Evolutionary conservation across 2,888 invertebrate species (phyloP).

Genomic region (Platycheirus rosarum): DNA sequence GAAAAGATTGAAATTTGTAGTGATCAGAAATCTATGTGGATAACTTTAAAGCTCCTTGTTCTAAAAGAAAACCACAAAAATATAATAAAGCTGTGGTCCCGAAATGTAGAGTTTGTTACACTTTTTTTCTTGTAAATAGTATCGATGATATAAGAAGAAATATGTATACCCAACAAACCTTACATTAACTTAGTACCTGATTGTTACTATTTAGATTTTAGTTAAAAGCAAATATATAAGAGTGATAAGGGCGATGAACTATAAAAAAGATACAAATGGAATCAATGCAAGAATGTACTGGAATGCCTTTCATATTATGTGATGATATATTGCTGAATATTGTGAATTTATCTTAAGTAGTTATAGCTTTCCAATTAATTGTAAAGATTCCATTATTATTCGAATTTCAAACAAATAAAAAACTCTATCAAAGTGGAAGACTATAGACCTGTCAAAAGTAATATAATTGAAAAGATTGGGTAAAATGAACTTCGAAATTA

Average conservation of each 20-base stretch:
- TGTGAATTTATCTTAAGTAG: background rate
- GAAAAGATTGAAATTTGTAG: no score
- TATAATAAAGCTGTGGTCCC: background rate
- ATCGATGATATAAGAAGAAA: background rate
- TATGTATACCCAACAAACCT: background rate
- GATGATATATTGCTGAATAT: background rate
- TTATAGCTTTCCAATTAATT: background rate
- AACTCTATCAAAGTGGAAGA: conserved; percentile 13
- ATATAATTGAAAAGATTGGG: conserved; percentile 12
- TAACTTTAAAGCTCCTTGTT: background rate
- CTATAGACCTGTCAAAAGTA: conserved; percentile 16
- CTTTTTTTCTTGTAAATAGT: background rate
- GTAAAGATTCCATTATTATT: background rate
- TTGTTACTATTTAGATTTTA: background rate
- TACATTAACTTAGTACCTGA: background rate
- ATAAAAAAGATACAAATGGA: background rate
- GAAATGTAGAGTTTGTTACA: background rate
- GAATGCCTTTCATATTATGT: background rate
- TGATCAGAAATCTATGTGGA: background rate
- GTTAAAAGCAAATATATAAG: background rate
- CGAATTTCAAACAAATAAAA: conserved; percentile 6
- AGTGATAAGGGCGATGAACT: background rate
- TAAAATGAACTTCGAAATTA: background rate
- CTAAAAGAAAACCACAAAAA: background rate
- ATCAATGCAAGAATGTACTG: background rate